Evolutionary conservation across 2,888 invertebrate genomes (phyloP), one percentile per base, ranked within the genome.

Genomic region (Candidula unifasciata): DNA sequence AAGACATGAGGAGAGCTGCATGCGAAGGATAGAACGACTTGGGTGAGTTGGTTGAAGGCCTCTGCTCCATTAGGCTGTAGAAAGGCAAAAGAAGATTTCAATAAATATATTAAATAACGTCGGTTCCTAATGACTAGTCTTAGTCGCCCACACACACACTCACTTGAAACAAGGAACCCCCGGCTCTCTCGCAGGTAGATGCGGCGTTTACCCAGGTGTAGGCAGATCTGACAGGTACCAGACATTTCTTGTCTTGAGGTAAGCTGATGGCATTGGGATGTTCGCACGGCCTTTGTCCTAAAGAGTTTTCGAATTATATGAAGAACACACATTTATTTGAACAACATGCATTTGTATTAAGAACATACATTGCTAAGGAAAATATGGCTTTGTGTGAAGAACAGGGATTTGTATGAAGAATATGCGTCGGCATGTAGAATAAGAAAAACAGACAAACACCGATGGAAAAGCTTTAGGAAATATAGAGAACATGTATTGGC

Each of bases 101-200:
- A n/a, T n/a, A n/a, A n/a, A n/a, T n/a, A n/a, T n/a, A n/a, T n/a
- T n/a, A n/a, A n/a, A n/a, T n/a, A n/a, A n/a, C n/a, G n/a, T n/a
- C n/a, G n/a, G n/a, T n/a, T n/a, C n/a, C n/a, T n/a, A n/a, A n/a
- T n/a, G n/a, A n/a, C n/a, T n/a, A n/a, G n/a, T n/a, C n/a, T n/a
- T n/a, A n/a, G n/a, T n/a, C n/a, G n/a, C n/a, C n/a, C n/a, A n/a
- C n/a, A n/a, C n/a, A n/a, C n/a, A n/a, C 16, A 0, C 73, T 33
- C 27, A 88, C 81, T 82, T 83, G 74, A 66, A 83, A 88, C 30
- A 88, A 76, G 37, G 54, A 44, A 0, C 88, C 88, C 1, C 86
- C 83, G 3, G 54, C 68, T 21, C 78, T 60, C 27, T 88, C 88
- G 76, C 88, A 88, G 16, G 71, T 71, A 18, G 80, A 57, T 21